A percentile compares a stretch with the other conserved stretches of the same genome.
Evolutionary conservation across 2,888 invertebrate species (phyloP).

Genomic region (Nomada fucata): DNA sequence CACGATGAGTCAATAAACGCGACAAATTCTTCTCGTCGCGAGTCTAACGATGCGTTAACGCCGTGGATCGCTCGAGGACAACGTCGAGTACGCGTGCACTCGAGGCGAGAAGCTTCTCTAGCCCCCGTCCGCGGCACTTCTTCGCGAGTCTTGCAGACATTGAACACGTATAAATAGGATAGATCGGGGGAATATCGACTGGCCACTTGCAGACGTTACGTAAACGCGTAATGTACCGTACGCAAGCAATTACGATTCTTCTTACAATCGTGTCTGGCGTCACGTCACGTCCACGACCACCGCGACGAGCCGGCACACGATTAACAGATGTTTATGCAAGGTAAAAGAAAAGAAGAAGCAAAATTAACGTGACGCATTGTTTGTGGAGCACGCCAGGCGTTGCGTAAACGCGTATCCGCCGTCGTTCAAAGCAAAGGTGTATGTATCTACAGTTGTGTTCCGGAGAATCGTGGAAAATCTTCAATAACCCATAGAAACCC

Average conservation of each 20-base stretch:
- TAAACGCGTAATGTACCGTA: conserved; percentile 13
- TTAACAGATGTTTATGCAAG: conserved; percentile 12
- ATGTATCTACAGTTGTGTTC: background rate
- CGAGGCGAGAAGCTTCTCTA: background rate
- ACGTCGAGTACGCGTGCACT: conserved; percentile 13
- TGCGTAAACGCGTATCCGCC: conserved; percentile 49
- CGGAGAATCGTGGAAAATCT: background rate
- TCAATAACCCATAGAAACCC: background rate
- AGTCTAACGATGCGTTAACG: conserved; percentile 12
- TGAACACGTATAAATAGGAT: conserved; percentile 31
- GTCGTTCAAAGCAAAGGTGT: conserved; percentile 20
- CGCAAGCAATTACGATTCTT: conserved; percentile 16
- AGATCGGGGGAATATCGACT: conserved; percentile 40
- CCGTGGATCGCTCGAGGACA: conserved; percentile 2
- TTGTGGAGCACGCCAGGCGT: conserved; percentile 15
- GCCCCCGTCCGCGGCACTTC: too few relatives aligned
- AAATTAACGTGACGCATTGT: conserved; percentile 37
- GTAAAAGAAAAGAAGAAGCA: background rate
- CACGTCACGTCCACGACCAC: background rate
- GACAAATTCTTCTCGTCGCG: conserved; percentile 1
- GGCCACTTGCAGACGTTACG: conserved; percentile 14
- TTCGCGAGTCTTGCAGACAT: background rate
- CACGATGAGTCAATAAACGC: conserved; percentile 17
- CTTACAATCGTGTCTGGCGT: background rate
- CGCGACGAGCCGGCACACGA: background rate